Percentiles rank a stretch among this genome's conserved stretches.
phyloP scores from a whole-genome alignment of 2,888 invertebrate genomes.

The Yponomeuta malinellus region DNA sequence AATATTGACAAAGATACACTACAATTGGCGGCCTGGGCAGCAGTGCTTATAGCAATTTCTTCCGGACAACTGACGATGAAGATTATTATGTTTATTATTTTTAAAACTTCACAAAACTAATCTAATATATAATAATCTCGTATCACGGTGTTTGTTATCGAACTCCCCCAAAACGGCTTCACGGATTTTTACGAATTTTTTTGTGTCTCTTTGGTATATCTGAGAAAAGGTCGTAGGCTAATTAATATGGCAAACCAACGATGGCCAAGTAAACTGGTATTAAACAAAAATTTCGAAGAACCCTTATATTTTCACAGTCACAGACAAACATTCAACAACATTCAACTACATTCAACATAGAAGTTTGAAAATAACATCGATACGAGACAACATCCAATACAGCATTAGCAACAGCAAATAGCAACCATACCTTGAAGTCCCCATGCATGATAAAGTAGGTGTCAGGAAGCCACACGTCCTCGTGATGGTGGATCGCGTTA shows the following conservation, averaged over 20 bases:
- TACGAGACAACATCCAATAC: background rate
- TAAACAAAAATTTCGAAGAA: background rate
- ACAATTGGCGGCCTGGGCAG: no score
- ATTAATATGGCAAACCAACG: no score
- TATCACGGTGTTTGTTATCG: no score
- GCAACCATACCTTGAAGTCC: constrained; percentile 83
- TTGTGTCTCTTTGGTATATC: no score
- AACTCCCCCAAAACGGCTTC: no score
- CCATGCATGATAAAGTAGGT: constrained; percentile 98
- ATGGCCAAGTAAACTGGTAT: background rate
- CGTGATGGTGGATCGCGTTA: constrained; percentile 95
- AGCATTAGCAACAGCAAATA: background rate
- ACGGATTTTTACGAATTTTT: no score
- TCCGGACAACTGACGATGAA: no score
- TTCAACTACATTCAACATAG: background rate
- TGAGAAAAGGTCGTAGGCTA: no score
- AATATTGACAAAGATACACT: no score
- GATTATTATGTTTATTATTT: background rate
- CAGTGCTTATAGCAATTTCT: no score
- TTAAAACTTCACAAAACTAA: background rate
- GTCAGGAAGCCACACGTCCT: constrained; percentile 95
- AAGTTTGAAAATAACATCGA: background rate
- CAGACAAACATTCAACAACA: background rate
- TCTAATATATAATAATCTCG: no score
- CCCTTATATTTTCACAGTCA: background rate